Evolutionary conservation across 2,888 invertebrate genomes (phyloP).

Genomic region (Neocrepidodera transversa): DNA sequence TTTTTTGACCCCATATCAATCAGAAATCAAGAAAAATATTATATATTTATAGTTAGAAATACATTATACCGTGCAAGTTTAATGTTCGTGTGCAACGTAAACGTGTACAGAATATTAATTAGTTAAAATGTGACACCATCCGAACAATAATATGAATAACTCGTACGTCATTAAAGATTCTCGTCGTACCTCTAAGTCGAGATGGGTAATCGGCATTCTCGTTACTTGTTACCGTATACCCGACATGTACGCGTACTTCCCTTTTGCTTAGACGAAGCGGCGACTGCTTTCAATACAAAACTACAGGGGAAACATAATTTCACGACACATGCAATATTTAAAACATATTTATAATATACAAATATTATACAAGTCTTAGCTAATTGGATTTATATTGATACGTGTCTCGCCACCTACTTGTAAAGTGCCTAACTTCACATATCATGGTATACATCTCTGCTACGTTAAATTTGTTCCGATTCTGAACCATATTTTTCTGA

Average conservation of each 20-base stretch:
- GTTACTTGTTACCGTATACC: conserved; percentile 13
- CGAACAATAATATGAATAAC: conserved; percentile 25
- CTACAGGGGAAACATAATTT: too few relatives aligned
- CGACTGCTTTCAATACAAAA: conserved; percentile 14
- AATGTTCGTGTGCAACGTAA: conserved; percentile 7
- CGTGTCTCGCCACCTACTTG: too few relatives aligned
- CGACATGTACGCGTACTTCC: conserved; percentile 15
- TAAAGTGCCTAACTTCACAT: too few relatives aligned
- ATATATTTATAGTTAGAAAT: conserved; percentile 14
- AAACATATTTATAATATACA: too few relatives aligned
- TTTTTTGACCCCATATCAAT: too few relatives aligned
- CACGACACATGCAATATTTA: too few relatives aligned
- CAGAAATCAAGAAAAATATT: too few relatives aligned
- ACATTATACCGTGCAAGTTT: conserved; percentile 6
- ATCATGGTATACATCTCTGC: too few relatives aligned
- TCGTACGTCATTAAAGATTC: conserved; percentile 31
- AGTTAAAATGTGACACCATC: conserved; percentile 15
- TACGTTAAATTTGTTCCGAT: too few relatives aligned
- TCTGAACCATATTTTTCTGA: too few relatives aligned
- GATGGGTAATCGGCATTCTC: conserved; percentile 25
- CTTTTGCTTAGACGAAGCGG: conserved; percentile 19
- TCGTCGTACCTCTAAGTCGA: conserved; percentile 18
- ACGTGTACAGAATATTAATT: conserved; percentile 24
- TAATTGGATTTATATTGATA: too few relatives aligned
- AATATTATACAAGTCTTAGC: too few relatives aligned